A percentile compares a stretch with the other conserved stretches of the same genome.
Evolutionary conservation across 2,113 vertebrate genomes (phyloP).

Genomic region (Protobothrops mucrosquamatus): DNA sequence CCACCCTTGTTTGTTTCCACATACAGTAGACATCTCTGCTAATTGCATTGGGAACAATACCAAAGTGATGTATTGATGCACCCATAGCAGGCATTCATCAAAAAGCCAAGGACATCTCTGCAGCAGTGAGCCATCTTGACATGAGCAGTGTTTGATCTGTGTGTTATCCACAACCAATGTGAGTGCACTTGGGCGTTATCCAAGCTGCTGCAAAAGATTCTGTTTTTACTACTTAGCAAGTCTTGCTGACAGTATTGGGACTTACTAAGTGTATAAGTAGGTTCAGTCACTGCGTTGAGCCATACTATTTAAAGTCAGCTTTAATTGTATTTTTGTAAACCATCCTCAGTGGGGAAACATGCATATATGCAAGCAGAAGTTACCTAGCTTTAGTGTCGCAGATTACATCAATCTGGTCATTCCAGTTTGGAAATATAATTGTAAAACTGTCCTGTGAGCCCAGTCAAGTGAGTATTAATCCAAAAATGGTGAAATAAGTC

Average conservation of each 20-base stretch:
- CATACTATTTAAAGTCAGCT: neutral
- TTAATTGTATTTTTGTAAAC: neutral
- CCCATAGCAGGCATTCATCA: neutral
- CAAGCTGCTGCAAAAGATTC: neutral
- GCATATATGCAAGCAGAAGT: neutral
- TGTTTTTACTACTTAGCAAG: neutral
- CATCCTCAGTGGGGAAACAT: neutral
- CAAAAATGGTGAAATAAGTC: neutral
- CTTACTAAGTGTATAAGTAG: neutral
- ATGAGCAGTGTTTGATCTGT: neutral
- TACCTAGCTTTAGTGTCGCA: neutral
- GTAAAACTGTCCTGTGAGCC: neutral
- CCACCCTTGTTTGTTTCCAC: neutral
- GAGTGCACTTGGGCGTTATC: neutral
- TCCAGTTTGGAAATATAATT: neutral
- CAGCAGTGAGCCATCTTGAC: neutral
- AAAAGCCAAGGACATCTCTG: neutral
- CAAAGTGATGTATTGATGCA: neutral
- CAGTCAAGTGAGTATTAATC: neutral
- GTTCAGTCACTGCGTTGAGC: neutral
- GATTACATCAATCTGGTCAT: neutral
- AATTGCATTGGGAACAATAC: neutral
- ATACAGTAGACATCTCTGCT: neutral
- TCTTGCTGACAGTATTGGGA: neutral
- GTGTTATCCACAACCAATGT: neutral